Base-by-base conservation (phyloP, 2,113 vertebrate species). In the Cynopterus brachyotis region DNA sequence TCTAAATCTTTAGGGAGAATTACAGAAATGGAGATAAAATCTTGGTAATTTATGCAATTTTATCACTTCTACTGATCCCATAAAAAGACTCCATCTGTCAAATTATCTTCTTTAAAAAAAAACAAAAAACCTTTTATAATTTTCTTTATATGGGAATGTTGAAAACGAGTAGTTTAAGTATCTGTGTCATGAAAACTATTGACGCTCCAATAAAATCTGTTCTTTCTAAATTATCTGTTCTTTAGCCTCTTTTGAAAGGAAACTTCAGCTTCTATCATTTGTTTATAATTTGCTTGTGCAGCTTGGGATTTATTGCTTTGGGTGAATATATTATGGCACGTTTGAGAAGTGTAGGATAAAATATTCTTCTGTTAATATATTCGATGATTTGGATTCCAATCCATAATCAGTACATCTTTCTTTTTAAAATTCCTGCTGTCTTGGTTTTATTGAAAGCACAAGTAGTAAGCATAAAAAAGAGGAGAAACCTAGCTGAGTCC, bases 41-140 rank as follows among this genome's bases (percentile, higher is more conserved):
- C 95, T 97, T 97, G 96, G 97, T 97, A 97, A 98, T 96, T 97
- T 97, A 98, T 97, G 97, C 97, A 91, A 97, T 97, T 98, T 98
- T 98, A 98, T 97, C 98, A 98, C 97, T 97, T 97, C 89, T 93
- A 96, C 97, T 94, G 95, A 97, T 97, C 89, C 97, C 95, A 97
- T 97, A 98, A 98, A 98, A 97, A 97, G 97, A 95, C 86, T 97
- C 97, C 97, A 98, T 98, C 97, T 98, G 97, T 98, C 97, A 97
- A 98, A 98, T 97, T 98, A 98, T 97, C 96, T 96, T 83, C 89
- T 88, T 94, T 93, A 94, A 96, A 94, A 95, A 95, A 32, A 81
- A 35, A 4, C 22, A 47, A 84, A 91, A 94, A 93, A 60, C 42
- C 78, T 95, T 97, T 97, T 97, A 97, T 97, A 96, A 96, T 97